Conservation (phyloP, 1,140 invertebrate genomes). For the Drosophila jambulina region DNA sequence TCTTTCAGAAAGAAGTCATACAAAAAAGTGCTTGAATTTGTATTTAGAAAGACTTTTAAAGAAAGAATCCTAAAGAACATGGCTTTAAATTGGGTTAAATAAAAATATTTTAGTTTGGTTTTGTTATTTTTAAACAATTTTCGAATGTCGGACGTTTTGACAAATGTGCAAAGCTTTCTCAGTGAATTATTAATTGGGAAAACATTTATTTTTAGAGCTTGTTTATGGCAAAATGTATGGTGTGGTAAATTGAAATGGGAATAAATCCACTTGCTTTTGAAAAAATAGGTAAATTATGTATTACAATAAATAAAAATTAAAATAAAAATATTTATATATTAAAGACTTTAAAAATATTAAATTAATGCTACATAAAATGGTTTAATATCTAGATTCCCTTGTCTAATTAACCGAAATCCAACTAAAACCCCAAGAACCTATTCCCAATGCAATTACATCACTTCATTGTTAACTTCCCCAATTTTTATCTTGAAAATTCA, state of each 20-base stretch:
- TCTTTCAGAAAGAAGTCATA: neutral
- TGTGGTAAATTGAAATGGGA: neutral
- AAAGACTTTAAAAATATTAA: neutral
- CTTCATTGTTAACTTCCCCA: slow-evolving; percentile 19
- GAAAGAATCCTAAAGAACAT: neutral
- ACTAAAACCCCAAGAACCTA: neutral
- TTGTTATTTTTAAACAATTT: slow-evolving; percentile 9
- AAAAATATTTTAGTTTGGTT: neutral
- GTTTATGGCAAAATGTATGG: neutral
- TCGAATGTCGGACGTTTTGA: slow-evolving; percentile 2
- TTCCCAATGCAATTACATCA: slow-evolving; percentile 9
- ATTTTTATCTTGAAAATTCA: slow-evolving; percentile 23
- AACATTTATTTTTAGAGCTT: slow-evolving; percentile 13
- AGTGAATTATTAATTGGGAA: slow-evolving; percentile 1
- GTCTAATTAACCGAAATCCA: neutral
- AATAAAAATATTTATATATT: neutral
- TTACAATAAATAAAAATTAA: neutral
- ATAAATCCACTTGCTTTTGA: no score
- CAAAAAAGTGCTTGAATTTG: neutral
- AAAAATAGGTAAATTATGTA: neutral
- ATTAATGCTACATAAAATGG: neutral
- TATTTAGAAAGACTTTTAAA: neutral
- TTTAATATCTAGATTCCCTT: neutral
- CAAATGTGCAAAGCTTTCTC: slow-evolving; percentile 4
- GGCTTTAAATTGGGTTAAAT: neutral